Evolutionary conservation across 1,140 invertebrate species (phyloP).

Genomic region (Dendroctonus ponderosae): DNA sequence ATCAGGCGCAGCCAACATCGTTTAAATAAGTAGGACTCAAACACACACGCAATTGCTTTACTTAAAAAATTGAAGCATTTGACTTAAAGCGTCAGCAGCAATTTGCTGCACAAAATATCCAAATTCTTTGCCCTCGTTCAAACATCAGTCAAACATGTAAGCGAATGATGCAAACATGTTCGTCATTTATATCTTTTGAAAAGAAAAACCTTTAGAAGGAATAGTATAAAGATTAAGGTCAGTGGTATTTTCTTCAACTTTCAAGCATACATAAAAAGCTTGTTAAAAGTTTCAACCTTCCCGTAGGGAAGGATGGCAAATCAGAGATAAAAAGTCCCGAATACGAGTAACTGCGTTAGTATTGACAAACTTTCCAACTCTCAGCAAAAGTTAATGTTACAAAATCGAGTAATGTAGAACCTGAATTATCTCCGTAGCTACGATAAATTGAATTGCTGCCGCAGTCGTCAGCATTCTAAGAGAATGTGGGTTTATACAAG

Average conservation of each 20-base stretch:
- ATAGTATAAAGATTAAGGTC: background rate
- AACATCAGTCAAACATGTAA: no score
- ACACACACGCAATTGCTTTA: no score
- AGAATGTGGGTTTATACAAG: background rate
- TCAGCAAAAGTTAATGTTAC: constrained; percentile 15
- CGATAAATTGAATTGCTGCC: constrained; percentile 9
- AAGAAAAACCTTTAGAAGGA: no score
- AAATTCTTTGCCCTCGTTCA: no score
- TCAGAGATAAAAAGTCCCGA: constrained; percentile 17
- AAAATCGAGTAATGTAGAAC: constrained; percentile 14
- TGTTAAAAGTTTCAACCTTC: constrained; percentile 16
- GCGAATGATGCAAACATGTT: no score
- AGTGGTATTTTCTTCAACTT: background rate
- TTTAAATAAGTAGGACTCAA: no score
- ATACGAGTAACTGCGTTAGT: constrained; percentile 12
- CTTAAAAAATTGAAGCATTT: no score
- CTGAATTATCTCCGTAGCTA: constrained; percentile 6
- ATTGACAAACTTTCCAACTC: constrained; percentile 20
- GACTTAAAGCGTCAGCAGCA: no score
- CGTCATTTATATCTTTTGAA: no score
- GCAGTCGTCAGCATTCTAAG: constrained; percentile 2
- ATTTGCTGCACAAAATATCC: no score
- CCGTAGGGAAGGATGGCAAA: constrained; percentile 2
- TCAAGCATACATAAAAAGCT: constrained; percentile 12
- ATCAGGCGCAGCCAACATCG: no score